Evolutionary conservation across 2,797 vertebrate species (phyloP).

Genomic region (Sebastes kiyomatsui): DNA sequence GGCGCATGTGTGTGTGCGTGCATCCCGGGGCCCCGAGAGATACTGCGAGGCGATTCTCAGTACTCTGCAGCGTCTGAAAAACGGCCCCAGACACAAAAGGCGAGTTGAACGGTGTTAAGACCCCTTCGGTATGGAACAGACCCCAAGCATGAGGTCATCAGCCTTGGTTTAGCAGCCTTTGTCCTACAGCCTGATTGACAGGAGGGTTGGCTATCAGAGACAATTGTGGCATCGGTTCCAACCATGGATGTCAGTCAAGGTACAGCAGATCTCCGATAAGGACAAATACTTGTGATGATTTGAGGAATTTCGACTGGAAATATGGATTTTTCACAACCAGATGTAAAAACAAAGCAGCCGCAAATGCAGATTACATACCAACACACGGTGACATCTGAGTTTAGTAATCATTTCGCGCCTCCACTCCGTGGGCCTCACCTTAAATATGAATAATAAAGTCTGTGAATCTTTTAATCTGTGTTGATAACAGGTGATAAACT

Average conservation of each 20-base stretch:
- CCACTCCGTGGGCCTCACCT: slow-evolving; percentile 27
- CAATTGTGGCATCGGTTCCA: slow-evolving; percentile 60
- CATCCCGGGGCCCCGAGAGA: slow-evolving; percentile 51
- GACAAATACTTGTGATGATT: slow-evolving; percentile 5
- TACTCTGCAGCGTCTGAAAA: slow-evolving; percentile 69
- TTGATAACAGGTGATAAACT: slow-evolving; percentile 75
- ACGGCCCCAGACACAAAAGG: slow-evolving; percentile 74
- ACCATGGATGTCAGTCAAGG: slow-evolving; percentile 47
- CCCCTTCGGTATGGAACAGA: slow-evolving; percentile 71
- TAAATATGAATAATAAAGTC: slow-evolving; percentile 50
- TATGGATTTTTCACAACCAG: not conserved
- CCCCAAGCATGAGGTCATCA: slow-evolving; percentile 78
- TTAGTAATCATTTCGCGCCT: slow-evolving; percentile 42
- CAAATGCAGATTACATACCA: slow-evolving; percentile 13
- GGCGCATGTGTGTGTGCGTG: slow-evolving; percentile 24
- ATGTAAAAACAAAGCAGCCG: not conserved
- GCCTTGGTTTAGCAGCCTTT: slow-evolving; percentile 78
- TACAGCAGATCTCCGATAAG: slow-evolving; percentile 13
- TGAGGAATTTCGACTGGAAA: not conserved
- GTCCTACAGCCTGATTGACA: slow-evolving; percentile 71
- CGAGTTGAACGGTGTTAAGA: slow-evolving; percentile 77
- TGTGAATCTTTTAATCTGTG: slow-evolving; percentile 75
- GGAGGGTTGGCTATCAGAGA: slow-evolving; percentile 70
- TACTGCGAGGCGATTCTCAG: slow-evolving; percentile 49
- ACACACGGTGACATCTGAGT: not conserved